Conservation (phyloP, 2,113 vertebrate species). For the Potamarius usumacintae region DNA sequence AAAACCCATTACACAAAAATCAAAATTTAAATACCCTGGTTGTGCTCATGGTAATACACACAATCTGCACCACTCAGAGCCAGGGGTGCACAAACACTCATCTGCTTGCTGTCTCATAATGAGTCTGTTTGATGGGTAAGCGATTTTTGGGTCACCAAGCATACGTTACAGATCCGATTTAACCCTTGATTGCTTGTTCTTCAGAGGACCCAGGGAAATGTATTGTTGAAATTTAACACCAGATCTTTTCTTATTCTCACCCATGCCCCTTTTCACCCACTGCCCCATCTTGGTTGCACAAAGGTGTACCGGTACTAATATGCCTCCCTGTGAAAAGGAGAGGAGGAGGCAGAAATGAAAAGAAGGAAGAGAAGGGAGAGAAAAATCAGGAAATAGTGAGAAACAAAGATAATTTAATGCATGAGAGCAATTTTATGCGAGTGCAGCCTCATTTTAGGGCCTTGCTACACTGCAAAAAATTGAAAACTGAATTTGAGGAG, state of each 20-base stretch:
- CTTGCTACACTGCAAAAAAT: slow-evolving; percentile 61
- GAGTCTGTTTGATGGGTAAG: slow-evolving; percentile 98
- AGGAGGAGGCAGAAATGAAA: slow-evolving; percentile 58
- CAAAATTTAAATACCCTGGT: slow-evolving; percentile 99
- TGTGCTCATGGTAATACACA: slow-evolving; percentile 87
- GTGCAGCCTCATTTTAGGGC: slow-evolving; percentile 71
- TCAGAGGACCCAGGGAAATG: slow-evolving; percentile 78
- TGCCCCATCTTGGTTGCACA: slow-evolving; percentile 70
- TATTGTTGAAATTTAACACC: slow-evolving; percentile 88
- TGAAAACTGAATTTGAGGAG: too few relatives aligned
- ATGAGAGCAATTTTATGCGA: slow-evolving; percentile 57
- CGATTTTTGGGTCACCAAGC: slow-evolving; percentile 94
- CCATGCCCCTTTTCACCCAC: background rate
- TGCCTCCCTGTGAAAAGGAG: slow-evolving; percentile 63
- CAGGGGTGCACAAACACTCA: slow-evolving; percentile 91
- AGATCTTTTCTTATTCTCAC: slow-evolving; percentile 73
- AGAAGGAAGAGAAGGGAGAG: slow-evolving; percentile 15
- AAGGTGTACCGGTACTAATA: slow-evolving; percentile 75
- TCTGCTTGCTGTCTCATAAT: slow-evolving; percentile 93
- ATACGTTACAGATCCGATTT: slow-evolving; percentile 98
- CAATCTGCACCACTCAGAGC: slow-evolving; percentile 91
- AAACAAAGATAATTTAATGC: slow-evolving; percentile 77
- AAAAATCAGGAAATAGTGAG: slow-evolving; percentile 58
- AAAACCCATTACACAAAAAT: slow-evolving; percentile 99
- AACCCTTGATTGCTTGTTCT: slow-evolving; percentile 96